These are phyloP conservation scores for Marmota monax DNA, from an alignment of 2,113 vertebrate genomes.

Conservation along the genomic window DNA sequence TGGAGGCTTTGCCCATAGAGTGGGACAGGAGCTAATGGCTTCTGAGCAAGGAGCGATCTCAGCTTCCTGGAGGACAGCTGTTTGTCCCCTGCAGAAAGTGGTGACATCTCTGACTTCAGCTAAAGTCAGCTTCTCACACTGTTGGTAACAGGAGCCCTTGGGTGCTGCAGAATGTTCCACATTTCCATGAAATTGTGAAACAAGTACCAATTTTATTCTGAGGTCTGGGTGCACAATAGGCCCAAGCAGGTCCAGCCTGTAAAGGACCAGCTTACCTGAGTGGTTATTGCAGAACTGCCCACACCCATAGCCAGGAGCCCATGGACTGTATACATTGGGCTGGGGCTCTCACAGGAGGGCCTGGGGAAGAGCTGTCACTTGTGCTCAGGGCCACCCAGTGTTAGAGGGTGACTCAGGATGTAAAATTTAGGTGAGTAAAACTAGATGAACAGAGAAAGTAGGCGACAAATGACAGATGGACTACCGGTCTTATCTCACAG, in stretches of 20 bases:
- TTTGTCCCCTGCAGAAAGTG: no score
- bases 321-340: rapidly evolving
- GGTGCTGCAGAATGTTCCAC: rapidly evolving
- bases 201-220: no score
- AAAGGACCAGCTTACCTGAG: no score
- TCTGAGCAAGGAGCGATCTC: background rate
- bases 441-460: background rate
- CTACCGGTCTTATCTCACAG: background rate
- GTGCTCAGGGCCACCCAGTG: background rate
- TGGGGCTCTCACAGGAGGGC: rapidly evolving
- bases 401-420: no score
- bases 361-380: background rate
- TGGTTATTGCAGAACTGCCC: no score
- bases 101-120: background rate
- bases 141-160: background rate
- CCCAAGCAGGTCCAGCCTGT: no score
- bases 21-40: background rate
- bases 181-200: no score
- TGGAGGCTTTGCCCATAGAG: background rate
- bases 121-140: rapidly evolving
- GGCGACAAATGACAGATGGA: no score
- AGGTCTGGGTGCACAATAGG: background rate
- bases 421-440: background rate
- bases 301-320: rapidly evolving
- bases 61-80: background rate